Conservation (phyloP, 1,140 invertebrate genomes). For the Ceratoteleas bidentatus region DNA sequence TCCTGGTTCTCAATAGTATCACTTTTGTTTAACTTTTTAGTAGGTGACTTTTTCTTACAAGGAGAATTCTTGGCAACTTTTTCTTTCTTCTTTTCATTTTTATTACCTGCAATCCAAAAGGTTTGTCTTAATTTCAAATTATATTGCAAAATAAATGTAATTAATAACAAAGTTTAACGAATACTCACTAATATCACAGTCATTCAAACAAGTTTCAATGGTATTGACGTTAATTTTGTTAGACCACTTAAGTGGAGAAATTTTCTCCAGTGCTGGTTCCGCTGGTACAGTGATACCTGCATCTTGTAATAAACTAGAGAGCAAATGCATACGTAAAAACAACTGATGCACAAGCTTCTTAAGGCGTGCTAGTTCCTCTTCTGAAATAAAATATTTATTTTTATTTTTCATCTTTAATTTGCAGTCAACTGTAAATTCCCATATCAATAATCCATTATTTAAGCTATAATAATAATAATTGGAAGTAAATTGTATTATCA, state of each 20-base stretch:
- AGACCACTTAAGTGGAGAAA: constrained; percentile 80
- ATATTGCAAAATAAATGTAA: no score
- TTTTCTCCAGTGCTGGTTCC: constrained; percentile 79
- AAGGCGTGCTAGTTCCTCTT: constrained; percentile 77
- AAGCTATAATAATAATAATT: no score
- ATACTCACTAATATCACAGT: constrained; percentile 70
- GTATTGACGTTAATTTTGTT: constrained; percentile 80
- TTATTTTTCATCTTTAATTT: no score
- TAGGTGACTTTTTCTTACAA: constrained; percentile 31
- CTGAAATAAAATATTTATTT: no score
- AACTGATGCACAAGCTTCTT: constrained; percentile 78
- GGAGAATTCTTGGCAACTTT: constrained; percentile 36
- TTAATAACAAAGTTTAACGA: constrained; percentile 12
- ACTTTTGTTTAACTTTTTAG: constrained; percentile 51
- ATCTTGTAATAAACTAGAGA: constrained; percentile 76
- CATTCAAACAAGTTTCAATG: constrained; percentile 70
- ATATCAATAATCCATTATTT: no score
- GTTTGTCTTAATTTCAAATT: constrained; percentile 12
- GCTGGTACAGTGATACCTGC: constrained; percentile 79
- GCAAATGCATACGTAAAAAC: constrained; percentile 76
- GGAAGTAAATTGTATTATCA: no score
- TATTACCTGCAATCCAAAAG: constrained; percentile 65
- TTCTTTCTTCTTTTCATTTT: constrained; percentile 60
- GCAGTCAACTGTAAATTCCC: no score
- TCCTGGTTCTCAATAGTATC: constrained; percentile 77